Evolutionary conservation across 2,888 invertebrate species (phyloP), one percentile per base, ranked within the genome.

Genomic region (Proisotoma minuta): DNA sequence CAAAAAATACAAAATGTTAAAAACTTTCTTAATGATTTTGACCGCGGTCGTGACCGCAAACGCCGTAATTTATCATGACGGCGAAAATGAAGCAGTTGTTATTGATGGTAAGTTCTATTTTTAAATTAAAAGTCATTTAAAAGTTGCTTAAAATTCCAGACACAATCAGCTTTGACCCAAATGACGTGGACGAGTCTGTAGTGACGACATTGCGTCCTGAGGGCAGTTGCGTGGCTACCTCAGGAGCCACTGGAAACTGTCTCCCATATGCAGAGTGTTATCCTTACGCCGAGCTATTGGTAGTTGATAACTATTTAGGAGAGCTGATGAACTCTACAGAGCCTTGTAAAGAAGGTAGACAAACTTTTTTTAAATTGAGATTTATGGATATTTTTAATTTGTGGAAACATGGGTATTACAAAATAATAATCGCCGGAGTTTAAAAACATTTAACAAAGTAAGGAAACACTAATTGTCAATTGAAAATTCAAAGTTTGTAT

Each of bases 251-350:
- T 23, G 68, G 68, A 40, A 59, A 23, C 4, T 68, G 68, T 43
- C 54, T 51, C 5, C 57, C 50, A 5, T 53, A 62, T 1, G 63
- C 54, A 15, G 40, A 64, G 20, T 68, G 68, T 23, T 68, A 59
- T 50, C 68, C 68, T 1, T 65, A 64, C 22, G 39, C 50, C 2
- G 12, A 34, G 5, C 47, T 20, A n/a, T 22, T 56, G 27, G 20
- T 18, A 12, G 26, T 23, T n/a, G 59, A 54, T 4, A 40, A 39
- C 22, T 47, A 56, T 15, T 28, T 66, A 3, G 39, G 53, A n/a
- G 60, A 62, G 5, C 52, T 66, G 10, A 8, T 60, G 1, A 66
- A 60, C 18, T 8, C 58, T 24, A 57, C 54, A 1, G 26, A 52
- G 8, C 58, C 62, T n/a, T 62, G 65, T 20, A 22, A 28, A 49